These are phyloP conservation scores for Micrasema minimum DNA, from an alignment of 1,140 invertebrate species.

Conservation along the genomic window DNA sequence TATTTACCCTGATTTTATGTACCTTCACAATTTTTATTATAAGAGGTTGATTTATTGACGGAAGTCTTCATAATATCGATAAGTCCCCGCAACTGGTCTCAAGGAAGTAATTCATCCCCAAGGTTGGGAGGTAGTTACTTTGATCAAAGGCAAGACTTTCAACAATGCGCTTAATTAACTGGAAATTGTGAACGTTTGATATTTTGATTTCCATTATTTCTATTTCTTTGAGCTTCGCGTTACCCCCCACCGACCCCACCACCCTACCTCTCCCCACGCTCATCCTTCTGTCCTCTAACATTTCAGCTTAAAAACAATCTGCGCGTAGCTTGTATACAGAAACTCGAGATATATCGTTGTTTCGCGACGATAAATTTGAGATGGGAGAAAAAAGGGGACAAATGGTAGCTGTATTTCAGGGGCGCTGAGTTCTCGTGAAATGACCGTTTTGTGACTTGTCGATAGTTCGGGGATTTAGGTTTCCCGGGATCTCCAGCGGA, in stretches of 20 bases:
- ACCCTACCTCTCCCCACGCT: background rate
- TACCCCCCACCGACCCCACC: background rate
- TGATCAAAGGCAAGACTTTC: constrained; percentile 2
- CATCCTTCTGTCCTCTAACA: constrained; percentile 4
- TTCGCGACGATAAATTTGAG: constrained; percentile 1
- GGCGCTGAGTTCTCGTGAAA: too few relatives aligned
- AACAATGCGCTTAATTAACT: constrained; percentile 43
- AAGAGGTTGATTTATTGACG: too few relatives aligned
- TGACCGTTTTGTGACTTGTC: background rate
- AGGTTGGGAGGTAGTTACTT: background rate
- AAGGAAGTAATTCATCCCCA: background rate
- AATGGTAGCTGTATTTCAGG: too few relatives aligned
- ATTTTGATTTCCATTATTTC: constrained; percentile 43
- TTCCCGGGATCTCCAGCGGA: constrained; percentile 22
- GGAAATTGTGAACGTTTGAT: constrained; percentile 39
- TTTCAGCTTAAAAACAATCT: constrained; percentile 9
- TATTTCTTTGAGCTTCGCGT: constrained; percentile 14
- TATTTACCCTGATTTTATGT: too few relatives aligned
- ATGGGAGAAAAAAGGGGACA: background rate
- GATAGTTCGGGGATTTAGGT: constrained; percentile 3
- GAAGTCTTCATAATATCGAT: background rate
- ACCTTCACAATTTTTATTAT: too few relatives aligned
- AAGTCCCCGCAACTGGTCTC: constrained; percentile 1
- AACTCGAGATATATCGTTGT: too few relatives aligned
- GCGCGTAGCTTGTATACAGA: background rate